phyloP scores from a whole-genome alignment of 2,797 vertebrate genomes.

The Hoplostethus mediterraneus region DNA sequence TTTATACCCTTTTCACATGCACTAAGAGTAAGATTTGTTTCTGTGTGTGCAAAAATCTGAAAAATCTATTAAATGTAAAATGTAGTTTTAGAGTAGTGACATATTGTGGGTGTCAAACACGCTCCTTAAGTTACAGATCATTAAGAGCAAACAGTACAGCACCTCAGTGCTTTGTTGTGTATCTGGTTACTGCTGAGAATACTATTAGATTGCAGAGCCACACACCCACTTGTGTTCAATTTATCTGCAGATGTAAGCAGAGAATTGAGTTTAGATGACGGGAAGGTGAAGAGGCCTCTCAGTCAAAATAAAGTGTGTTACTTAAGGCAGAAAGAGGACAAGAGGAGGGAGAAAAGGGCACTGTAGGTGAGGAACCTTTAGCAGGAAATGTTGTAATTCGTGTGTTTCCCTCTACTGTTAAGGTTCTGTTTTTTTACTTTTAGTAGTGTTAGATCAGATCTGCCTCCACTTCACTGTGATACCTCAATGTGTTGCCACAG shows the following conservation, averaged over 20 bases:
- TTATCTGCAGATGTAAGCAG: not conserved
- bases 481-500: no score
- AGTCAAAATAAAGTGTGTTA: not conserved
- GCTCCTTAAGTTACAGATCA: not conserved
- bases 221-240: not conserved
- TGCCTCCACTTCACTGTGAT: no score
- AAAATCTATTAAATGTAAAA: not conserved
- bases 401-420: not conserved
- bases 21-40: no score
- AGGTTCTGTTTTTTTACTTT: not conserved
- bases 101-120: no score
- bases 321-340: not conserved
- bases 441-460: no score
- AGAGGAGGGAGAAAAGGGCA: not conserved
- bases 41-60: no score
- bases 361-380: not conserved
- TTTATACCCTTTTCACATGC: no score
- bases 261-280: not conserved
- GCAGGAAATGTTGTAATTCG: constrained; percentile 1
- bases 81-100: not conserved
- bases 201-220: no score
- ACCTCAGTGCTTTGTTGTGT: not conserved
- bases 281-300: not conserved
- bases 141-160: not conserved
- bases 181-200: not conserved